Evolutionary conservation across 2,797 vertebrate genomes (phyloP).

Genomic region (Tadarida brasiliensis): DNA sequence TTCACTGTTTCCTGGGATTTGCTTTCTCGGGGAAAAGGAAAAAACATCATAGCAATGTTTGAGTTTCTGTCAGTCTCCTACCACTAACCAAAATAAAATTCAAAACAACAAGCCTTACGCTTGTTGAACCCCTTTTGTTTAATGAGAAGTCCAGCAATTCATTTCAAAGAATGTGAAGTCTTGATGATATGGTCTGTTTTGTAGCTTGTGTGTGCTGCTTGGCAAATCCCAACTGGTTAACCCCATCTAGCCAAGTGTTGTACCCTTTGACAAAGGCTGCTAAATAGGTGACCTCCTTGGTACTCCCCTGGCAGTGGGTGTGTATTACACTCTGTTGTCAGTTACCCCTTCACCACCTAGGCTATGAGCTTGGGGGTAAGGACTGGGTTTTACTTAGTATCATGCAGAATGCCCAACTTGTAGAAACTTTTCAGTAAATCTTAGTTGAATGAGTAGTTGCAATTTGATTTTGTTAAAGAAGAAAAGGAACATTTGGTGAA

Average conservation of each 20-base stretch:
- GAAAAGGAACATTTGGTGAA: background rate
- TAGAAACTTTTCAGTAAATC: background rate
- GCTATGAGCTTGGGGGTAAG: background rate
- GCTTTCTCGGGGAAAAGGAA: background rate
- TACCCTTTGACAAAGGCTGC: background rate
- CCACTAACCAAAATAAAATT: background rate
- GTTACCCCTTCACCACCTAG: background rate
- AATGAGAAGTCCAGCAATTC: background rate
- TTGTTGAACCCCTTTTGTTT: background rate
- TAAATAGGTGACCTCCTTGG: background rate
- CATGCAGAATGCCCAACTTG: background rate
- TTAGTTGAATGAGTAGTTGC: background rate
- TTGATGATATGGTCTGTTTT: background rate
- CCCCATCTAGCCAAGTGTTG: accelerated
- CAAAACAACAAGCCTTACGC: background rate
- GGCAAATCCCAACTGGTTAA: background rate
- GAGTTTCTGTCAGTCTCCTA: background rate
- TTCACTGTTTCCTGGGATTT: background rate
- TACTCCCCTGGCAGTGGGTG: background rate
- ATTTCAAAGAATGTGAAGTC: background rate
- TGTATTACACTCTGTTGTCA: background rate
- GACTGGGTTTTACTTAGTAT: background rate
- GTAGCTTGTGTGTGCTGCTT: background rate
- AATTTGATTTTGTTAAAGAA: background rate
- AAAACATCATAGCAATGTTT: background rate